phyloP scores from a whole-genome alignment of 2,113 vertebrate species.

The Atherinomorus stipes region DNA sequence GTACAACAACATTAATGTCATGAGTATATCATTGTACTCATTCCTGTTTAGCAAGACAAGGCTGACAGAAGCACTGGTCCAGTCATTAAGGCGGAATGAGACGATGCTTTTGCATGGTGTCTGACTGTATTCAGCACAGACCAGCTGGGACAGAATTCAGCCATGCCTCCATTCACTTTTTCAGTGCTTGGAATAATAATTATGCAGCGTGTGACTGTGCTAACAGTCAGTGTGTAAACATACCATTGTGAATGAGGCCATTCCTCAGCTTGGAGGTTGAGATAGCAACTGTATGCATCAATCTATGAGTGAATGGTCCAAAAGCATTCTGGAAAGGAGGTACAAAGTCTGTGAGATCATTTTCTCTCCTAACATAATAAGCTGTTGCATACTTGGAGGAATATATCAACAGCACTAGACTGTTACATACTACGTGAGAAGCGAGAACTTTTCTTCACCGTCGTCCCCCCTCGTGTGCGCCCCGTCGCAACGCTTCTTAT shows the following conservation, averaged over 20 bases:
- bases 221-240: slow-evolving; percentile 7
- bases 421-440: too few species aligned
- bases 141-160: slow-evolving; percentile 74
- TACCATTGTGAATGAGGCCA: slow-evolving; percentile 88
- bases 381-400: too few species aligned
- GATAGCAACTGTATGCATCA: not conserved
- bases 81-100: slow-evolving; percentile 43
- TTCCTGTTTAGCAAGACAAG: slow-evolving; percentile 31
- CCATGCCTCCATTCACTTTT: slow-evolving; percentile 50
- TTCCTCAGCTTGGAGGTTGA: slow-evolving; percentile 70
- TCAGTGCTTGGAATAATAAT: not conserved
- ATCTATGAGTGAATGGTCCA: slow-evolving; percentile 2
- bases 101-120: slow-evolving; percentile 73
- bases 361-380: too few species aligned
- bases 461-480: too few species aligned
- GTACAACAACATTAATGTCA: too few species aligned
- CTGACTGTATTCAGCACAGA: slow-evolving; percentile 75
- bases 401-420: too few species aligned
- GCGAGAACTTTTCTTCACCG: too few species aligned
- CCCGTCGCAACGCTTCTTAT: too few species aligned
- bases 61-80: slow-evolving; percentile 2
- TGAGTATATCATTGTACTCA: slow-evolving; percentile 48
- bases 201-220: not conserved
- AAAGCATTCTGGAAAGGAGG: not conserved
- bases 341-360: not conserved